Evolutionary conservation across 2,888 invertebrate genomes (phyloP).

Genomic region (Folsomia candida): DNA sequence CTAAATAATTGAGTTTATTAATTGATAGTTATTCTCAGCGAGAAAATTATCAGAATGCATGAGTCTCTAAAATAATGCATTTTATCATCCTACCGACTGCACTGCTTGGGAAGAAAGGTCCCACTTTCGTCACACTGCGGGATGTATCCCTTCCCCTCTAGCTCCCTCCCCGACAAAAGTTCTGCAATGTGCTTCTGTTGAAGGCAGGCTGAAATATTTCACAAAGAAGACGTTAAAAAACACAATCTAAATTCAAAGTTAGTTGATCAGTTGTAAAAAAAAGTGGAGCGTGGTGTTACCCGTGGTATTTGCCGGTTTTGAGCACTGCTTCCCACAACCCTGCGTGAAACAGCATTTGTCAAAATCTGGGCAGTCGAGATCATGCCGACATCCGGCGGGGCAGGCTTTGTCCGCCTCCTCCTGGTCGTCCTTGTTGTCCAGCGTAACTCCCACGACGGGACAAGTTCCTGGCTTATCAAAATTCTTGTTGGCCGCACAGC

Average conservation of each 20-base stretch:
- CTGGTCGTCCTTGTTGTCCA: conserved; percentile 52
- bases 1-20: conserved; percentile 17
- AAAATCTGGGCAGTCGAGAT: conserved; percentile 76
- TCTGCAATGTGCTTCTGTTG: conserved; percentile 76
- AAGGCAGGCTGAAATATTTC: conserved; percentile 61
- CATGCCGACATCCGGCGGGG: background rate
- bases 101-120: conserved; percentile 70
- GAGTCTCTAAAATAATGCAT: too few species aligned
- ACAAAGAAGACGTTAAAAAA: conserved; percentile 31
- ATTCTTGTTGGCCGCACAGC: conserved; percentile 74
- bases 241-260: background rate
- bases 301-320: conserved; percentile 72
- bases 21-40: background rate
- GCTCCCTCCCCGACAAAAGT: conserved; percentile 71
- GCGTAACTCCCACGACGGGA: conserved; percentile 58
- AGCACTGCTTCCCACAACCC: conserved; percentile 71
- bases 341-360: conserved; percentile 77
- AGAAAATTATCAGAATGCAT: too few species aligned
- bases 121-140: conserved; percentile 73
- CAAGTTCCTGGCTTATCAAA: conserved; percentile 76
- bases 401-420: conserved; percentile 41
- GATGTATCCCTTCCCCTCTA: conserved; percentile 77
- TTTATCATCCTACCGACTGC: conserved; percentile 71
- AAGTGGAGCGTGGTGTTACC: conserved; percentile 53
- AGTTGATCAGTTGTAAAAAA: background rate